A percentile compares a stretch with the other conserved stretches of the same genome.
Conservation (phyloP, 37 sponge, comb jelly and placozoan species). For the Spongilla lacustris region DNA sequence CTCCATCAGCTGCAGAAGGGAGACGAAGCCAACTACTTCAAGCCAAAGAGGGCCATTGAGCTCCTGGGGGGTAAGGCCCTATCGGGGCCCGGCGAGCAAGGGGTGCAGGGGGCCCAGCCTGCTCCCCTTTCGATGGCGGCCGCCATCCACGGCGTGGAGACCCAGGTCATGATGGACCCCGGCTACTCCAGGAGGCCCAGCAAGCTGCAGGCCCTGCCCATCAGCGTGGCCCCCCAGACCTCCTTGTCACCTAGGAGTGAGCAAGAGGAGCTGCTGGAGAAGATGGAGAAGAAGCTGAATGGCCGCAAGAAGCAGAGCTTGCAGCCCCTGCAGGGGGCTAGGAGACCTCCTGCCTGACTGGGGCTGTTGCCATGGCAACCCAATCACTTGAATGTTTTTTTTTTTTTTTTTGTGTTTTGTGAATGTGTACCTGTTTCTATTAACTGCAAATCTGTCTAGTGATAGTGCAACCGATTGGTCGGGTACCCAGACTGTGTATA, state of each 20-base stretch:
- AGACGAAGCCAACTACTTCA: slow-evolving; percentile 77
- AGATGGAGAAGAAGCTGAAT: slow-evolving; percentile 30
- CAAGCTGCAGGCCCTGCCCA: slow-evolving; percentile 43
- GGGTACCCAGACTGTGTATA: too few species aligned
- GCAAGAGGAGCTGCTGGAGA: slow-evolving; percentile 10
- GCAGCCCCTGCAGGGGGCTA: slow-evolving; percentile 7
- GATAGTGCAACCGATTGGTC: too few species aligned
- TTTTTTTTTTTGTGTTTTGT: neutral
- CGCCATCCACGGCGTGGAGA: slow-evolving; percentile 36
- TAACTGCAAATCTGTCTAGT: neutral
- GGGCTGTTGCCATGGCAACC: neutral
- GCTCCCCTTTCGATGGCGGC: slow-evolving; percentile 16
- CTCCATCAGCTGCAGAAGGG: slow-evolving; percentile 22
- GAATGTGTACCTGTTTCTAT: slow-evolving; percentile 29
- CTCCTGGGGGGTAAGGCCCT: slow-evolving; percentile 32
- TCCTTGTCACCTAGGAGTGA: neutral
- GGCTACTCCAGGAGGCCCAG: slow-evolving; percentile 23
- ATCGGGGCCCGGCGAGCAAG: neutral
- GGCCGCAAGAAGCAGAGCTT: slow-evolving; percentile 14
- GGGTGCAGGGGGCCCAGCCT: neutral
- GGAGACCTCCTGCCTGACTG: neutral
- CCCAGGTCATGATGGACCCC: slow-evolving; percentile 18
- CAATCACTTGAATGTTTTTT: neutral
- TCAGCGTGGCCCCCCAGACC: neutral
- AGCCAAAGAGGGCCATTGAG: slow-evolving; percentile 75